A percentile compares a stretch with the other conserved stretches of the same genome.
Evolutionary conservation across 2,888 invertebrate genomes (phyloP).

Genomic region (Stenodema calcarata): DNA sequence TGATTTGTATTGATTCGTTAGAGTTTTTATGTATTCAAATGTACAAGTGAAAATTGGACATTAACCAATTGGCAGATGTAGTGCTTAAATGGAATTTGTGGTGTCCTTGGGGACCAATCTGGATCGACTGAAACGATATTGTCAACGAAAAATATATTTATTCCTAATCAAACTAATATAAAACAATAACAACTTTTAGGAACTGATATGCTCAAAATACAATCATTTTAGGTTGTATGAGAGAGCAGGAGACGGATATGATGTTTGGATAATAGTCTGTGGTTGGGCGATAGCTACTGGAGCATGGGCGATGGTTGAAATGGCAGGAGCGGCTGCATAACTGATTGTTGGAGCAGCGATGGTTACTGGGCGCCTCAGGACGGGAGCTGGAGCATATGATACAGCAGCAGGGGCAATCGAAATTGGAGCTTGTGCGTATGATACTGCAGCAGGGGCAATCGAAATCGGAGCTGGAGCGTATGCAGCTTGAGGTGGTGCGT

Average conservation of each 20-base stretch:
- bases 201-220: background rate
- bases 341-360: constrained; percentile 21
- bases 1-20: too few species aligned
- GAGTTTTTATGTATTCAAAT: too few species aligned
- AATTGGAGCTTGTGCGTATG: background rate
- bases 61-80: too few species aligned
- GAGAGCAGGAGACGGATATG: background rate
- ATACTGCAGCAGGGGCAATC: background rate
- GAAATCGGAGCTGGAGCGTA: constrained; percentile 1
- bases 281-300: constrained; percentile 1
- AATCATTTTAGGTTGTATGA: background rate
- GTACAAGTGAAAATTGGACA: too few species aligned
- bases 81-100: too few species aligned
- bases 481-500: background rate
- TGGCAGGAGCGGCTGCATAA: background rate
- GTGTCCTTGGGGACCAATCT: background rate
- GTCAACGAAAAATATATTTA: background rate
- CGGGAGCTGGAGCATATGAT: background rate
- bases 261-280: background rate
- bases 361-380: constrained; percentile 42
- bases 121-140: background rate
- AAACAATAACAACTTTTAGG: background rate
- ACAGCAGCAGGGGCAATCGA: background rate
- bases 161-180: background rate
- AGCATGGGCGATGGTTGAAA: background rate